A percentile compares a stretch with the other conserved stretches of the same genome.
Evolutionary conservation across 2,888 invertebrate species (phyloP).

Genomic region (Erebia epiphron): DNA sequence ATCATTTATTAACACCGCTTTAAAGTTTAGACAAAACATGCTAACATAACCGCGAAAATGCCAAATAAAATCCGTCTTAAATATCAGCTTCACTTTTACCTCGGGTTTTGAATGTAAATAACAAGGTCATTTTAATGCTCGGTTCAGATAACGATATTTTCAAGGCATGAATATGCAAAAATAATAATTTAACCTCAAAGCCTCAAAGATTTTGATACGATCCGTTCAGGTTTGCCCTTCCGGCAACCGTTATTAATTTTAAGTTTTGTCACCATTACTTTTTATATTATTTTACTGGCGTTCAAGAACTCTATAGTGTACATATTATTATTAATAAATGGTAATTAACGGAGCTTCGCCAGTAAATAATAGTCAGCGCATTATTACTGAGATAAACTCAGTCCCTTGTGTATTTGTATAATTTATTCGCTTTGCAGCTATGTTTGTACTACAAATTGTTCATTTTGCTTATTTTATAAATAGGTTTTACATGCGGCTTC

Average conservation of each 20-base stretch:
- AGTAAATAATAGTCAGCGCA: slow-evolving; percentile 2
- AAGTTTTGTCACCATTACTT: too few relatives aligned
- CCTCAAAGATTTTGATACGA: too few relatives aligned
- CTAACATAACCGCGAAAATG: not conserved
- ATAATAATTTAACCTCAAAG: too few relatives aligned
- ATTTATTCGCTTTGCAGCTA: slow-evolving; percentile 12
- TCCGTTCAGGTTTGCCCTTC: too few relatives aligned
- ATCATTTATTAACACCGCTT: too few relatives aligned
- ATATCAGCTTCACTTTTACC: slow-evolving; percentile 7
- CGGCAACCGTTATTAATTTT: too few relatives aligned
- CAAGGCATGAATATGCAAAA: not conserved
- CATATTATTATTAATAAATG: too few relatives aligned
- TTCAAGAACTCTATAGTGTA: too few relatives aligned
- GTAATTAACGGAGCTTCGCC: not conserved
- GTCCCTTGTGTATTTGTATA: slow-evolving; percentile 2
- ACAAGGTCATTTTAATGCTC: not conserved
- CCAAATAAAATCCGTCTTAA: slow-evolving; percentile 10
- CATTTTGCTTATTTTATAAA: not conserved
- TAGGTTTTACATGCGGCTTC: not conserved
- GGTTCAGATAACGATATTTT: not conserved
- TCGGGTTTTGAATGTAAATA: slow-evolving; percentile 13
- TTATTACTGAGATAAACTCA: slow-evolving; percentile 6
- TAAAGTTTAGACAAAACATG: too few relatives aligned
- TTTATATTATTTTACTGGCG: too few relatives aligned
- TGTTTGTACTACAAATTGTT: not conserved